Conservation (phyloP, 2,113 vertebrate species). For the Pardalotus punctatus region DNA sequence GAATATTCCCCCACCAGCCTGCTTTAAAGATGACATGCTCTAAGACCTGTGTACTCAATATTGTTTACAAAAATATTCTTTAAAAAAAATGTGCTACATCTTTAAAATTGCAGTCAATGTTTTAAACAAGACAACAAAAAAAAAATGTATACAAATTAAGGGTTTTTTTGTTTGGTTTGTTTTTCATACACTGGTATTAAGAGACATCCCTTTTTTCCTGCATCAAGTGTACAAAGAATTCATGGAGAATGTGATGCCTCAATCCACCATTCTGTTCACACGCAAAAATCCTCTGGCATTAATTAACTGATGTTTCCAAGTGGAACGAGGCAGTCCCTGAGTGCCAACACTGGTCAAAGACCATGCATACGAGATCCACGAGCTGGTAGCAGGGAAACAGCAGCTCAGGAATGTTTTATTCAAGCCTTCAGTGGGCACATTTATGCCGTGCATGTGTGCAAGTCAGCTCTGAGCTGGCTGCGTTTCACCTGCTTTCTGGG, state of each 20-base stretch:
- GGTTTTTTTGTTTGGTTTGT: background rate
- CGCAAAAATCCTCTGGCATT: background rate
- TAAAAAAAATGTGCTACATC: rapidly evolving
- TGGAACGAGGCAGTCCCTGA: background rate
- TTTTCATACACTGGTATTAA: background rate
- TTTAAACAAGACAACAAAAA: background rate
- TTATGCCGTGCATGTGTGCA: rapidly evolving
- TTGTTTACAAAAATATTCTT: background rate
- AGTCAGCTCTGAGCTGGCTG: background rate
- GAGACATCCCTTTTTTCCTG: background rate
- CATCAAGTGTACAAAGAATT: background rate
- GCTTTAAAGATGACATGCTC: background rate
- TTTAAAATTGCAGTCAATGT: background rate
- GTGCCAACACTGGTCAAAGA: background rate
- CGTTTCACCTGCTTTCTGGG: background rate
- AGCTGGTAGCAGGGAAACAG: background rate
- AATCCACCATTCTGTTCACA: background rate
- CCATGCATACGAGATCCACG: background rate
- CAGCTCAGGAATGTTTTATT: background rate
- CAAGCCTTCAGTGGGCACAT: background rate
- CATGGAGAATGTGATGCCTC: background rate
- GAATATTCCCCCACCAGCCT: background rate
- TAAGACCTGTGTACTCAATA: background rate
- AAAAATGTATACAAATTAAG: background rate
- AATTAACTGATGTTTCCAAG: background rate